Conservation (phyloP, 1,140 invertebrate species). For the Panulirus ornatus region DNA sequence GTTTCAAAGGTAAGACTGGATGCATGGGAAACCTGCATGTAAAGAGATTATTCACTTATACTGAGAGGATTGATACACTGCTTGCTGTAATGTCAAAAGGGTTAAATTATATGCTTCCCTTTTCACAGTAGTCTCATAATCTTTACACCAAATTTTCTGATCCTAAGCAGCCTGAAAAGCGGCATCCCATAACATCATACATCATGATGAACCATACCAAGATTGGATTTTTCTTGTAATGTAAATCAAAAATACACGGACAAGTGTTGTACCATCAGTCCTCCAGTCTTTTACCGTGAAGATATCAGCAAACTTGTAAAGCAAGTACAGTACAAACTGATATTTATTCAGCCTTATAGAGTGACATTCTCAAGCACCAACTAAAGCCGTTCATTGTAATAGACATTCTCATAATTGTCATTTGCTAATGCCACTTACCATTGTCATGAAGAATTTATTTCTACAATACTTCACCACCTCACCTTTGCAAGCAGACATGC, state of each 20-base stretch:
- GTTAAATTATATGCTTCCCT: neutral
- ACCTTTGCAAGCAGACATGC: too few relatives aligned
- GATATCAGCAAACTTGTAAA: neutral
- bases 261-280: neutral
- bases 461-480: too few relatives aligned
- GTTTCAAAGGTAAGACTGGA: neutral
- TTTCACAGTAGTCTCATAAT: neutral
- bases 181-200: neutral
- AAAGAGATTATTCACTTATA: neutral
- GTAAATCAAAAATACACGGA: neutral
- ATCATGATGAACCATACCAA: too few relatives aligned
- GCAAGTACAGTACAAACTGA: neutral
- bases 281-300: neutral
- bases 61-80: neutral
- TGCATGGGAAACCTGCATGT: neutral
- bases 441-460: too few relatives aligned
- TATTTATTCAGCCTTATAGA: neutral
- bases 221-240: neutral
- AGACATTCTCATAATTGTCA: too few relatives aligned
- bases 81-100: neutral
- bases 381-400: too few relatives aligned
- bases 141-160: too few relatives aligned
- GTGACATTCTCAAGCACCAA: too few relatives aligned
- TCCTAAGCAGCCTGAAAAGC: neutral
- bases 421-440: too few relatives aligned